Evolutionary conservation across 1,140 invertebrate species (phyloP), one percentile per base, ranked within the genome.

Genomic region (Pseudomyrmex dendroicus): DNA sequence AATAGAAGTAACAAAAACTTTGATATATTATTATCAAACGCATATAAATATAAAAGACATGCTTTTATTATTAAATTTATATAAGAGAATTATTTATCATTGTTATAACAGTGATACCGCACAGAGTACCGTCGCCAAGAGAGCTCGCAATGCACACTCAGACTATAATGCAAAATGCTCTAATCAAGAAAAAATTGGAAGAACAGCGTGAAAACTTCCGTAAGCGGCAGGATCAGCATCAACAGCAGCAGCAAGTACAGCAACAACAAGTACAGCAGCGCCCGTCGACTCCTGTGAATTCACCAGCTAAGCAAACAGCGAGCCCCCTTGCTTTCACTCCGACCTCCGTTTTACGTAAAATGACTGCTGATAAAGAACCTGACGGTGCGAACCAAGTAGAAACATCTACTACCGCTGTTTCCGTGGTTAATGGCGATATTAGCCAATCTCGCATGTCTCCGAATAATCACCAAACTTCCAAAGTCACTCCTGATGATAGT

Each of bases 301-400:
- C 92, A 5, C 91, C 94, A 62, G 91, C 91, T 9, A 94, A 94
- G 85, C 93, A 94, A 76, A 92, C 92, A 4, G 84, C 92, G 84
- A 94, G 93, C 57, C 95, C 96, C 7, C 94, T 97, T 76, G 97
- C 98, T 3, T 98, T 98, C 93, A 98, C 97, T 2, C 98, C 98
- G 62, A 98, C 98, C 9, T 98, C 98, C 61, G 97, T 98, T 52
- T 95, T 99, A 89, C 96, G 98, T 48, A 99, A 98, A 94, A 98
- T 98, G 98, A 98, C 98, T 57, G 97, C 97, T 22, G 98, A 98
- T 87, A 98, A 98, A 92, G 97, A 97, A 86, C 94, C 93, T 46
- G 96, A 96, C 86, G 93, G 92, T 94, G 92, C 91, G 94, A 92
- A 92, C 89, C 76, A 89, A 86, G 82, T 91, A 88, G 82, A 89